A percentile compares a stretch with the other conserved stretches of the same genome.
These are phyloP conservation scores for Cyprinodon tularosa DNA, from an alignment of 2,113 vertebrate species.

Conservation along the genomic window DNA sequence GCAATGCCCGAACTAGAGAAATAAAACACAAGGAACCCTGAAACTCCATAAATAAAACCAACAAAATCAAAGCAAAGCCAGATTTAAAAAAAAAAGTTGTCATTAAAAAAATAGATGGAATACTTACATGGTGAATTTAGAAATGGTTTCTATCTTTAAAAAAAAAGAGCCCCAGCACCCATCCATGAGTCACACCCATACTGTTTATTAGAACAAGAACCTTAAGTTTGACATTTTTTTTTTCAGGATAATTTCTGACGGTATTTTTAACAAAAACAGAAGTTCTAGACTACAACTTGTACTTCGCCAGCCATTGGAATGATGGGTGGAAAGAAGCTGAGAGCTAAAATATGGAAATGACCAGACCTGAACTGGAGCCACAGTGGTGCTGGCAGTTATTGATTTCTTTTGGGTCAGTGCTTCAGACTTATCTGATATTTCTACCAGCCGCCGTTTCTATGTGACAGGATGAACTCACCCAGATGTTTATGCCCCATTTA, in stretches of 20 bases:
- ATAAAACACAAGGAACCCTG: too few relatives aligned
- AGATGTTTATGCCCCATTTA: not conserved
- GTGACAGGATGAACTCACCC: not conserved
- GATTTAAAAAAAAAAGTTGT: too few relatives aligned
- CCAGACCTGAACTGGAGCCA: not conserved
- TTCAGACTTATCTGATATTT: not conserved
- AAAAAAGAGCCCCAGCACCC: too few relatives aligned
- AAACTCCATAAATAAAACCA: too few relatives aligned
- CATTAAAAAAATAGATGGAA: too few relatives aligned
- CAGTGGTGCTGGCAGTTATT: not conserved
- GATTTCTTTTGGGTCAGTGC: not conserved
- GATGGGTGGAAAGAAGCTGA: not conserved
- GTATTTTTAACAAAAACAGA: not conserved
- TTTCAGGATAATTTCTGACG: too few relatives aligned
- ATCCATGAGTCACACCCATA: too few relatives aligned
- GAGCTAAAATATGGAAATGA: not conserved
- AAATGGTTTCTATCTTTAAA: too few relatives aligned
- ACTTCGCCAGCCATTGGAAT: not conserved
- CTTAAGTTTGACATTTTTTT: not conserved
- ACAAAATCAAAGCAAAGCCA: too few relatives aligned
- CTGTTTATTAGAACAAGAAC: not conserved
- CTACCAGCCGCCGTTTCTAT: not conserved
- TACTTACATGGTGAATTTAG: too few relatives aligned
- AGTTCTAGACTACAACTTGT: not conserved
- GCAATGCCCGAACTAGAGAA: too few relatives aligned